Percentiles rank a stretch among this genome's conserved stretches.
Conservation (phyloP, 2,113 vertebrate genomes). For the Protobothrops flavoviridis region DNA sequence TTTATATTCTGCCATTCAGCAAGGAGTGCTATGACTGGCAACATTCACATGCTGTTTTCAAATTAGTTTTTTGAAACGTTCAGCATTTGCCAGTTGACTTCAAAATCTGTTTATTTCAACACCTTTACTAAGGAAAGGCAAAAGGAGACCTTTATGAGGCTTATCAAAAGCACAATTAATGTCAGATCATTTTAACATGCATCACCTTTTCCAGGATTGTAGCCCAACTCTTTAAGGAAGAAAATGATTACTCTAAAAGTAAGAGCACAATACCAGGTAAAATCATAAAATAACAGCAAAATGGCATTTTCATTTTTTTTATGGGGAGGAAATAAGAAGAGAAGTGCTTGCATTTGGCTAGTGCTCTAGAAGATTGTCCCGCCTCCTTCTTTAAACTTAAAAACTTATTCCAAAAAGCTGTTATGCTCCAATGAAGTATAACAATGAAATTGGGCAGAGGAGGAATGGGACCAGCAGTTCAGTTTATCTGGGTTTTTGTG, state of each 20-base stretch:
- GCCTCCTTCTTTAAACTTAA: not conserved
- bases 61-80: not conserved
- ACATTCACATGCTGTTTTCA: not conserved
- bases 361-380: not conserved
- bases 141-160: not conserved
- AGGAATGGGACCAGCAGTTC: constrained; percentile 6
- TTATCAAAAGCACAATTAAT: not conserved
- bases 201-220: not conserved
- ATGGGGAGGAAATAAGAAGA: not conserved
- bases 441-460: not conserved
- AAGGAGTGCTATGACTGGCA: not conserved
- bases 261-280: not conserved
- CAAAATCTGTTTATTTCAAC: not conserved
- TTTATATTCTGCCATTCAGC: not conserved
- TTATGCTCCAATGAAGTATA: constrained; percentile 5
- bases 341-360: not conserved
- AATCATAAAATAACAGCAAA: not conserved
- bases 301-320: not conserved
- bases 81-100: not conserved
- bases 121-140: not conserved
- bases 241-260: not conserved
- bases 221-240: not conserved
- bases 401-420: not conserved
- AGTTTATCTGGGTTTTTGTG: not conserved
- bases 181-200: not conserved